Evolutionary conservation across 2,888 invertebrate genomes (phyloP).

Genomic region (Sphaerophoria taeniata): DNA sequence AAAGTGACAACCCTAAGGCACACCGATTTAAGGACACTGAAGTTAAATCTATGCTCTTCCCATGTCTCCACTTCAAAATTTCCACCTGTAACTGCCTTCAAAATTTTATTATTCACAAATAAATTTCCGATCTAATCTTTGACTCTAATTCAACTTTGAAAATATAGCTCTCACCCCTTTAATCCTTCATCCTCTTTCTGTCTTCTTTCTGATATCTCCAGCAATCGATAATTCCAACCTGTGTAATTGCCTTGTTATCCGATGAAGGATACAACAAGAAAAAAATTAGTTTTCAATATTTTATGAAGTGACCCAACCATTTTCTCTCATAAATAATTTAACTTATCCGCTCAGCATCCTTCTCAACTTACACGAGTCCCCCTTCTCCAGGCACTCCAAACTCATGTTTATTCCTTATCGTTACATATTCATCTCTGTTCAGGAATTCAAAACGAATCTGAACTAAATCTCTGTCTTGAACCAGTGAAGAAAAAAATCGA

Average conservation of each 20-base stretch:
- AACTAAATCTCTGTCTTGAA: slow-evolving; percentile 30
- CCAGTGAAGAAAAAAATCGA: not conserved
- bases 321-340: slow-evolving; percentile 38
- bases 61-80: too few relatives aligned
- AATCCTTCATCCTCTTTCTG: not conserved
- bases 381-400: not conserved
- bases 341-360: slow-evolving; percentile 25
- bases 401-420: slow-evolving; percentile 26
- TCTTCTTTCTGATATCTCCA: not conserved
- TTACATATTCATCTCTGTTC: slow-evolving; percentile 1
- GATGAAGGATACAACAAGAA: not conserved
- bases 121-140: too few relatives aligned
- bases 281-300: slow-evolving; percentile 14
- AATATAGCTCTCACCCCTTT: too few relatives aligned
- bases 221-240: not conserved
- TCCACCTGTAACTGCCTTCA: too few relatives aligned
- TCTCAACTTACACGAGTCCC: slow-evolving; percentile 28
- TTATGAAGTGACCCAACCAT: slow-evolving; percentile 21
- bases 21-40: too few relatives aligned
- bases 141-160: too few relatives aligned
- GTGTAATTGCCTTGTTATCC: slow-evolving; percentile 33
- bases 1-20: too few relatives aligned
- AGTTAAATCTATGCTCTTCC: too few relatives aligned
- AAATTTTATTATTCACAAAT: too few relatives aligned
- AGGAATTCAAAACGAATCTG: not conserved